phyloP scores from a whole-genome alignment of 2,797 vertebrate genomes.

The Diceros bicornis region DNA sequence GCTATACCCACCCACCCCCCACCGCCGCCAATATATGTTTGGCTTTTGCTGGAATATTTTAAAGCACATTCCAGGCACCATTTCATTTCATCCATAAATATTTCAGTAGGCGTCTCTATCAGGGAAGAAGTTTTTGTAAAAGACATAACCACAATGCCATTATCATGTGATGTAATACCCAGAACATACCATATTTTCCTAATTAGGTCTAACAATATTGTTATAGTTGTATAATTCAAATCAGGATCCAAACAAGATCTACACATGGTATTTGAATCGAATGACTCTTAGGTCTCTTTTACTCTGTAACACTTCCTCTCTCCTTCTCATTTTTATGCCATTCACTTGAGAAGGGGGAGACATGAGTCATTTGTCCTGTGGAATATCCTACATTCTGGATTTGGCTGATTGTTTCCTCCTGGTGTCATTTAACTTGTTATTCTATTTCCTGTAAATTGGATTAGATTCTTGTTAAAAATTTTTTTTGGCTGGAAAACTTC shows the following conservation, averaged over 20 bases:
- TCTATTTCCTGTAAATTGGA: not conserved
- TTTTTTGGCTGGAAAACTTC: not conserved
- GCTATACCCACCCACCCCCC: not conserved
- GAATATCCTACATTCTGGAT: not conserved
- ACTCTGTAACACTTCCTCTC: not conserved
- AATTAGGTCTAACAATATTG: not conserved
- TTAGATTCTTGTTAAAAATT: not conserved
- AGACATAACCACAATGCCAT: not conserved
- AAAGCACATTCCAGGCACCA: constrained; percentile 2
- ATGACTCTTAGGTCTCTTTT: not conserved
- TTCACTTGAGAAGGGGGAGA: not conserved
- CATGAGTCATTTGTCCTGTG: not conserved
- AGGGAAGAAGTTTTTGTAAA: constrained; percentile 22
- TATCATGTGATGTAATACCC: not conserved
- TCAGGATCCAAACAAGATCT: not conserved
- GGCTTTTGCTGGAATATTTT: constrained; percentile 37
- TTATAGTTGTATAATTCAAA: not conserved
- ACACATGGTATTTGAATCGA: not conserved
- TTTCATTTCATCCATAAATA: constrained; percentile 43
- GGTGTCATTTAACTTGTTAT: not conserved
- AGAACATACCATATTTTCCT: not conserved
- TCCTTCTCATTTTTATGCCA: not conserved
- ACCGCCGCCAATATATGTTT: not conserved
- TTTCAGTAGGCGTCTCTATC: not conserved
- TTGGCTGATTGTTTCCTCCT: not conserved